These are phyloP conservation scores for Ammodytes dubius DNA, from an alignment of 2,113 vertebrate genomes.

Conservation along the genomic window DNA sequence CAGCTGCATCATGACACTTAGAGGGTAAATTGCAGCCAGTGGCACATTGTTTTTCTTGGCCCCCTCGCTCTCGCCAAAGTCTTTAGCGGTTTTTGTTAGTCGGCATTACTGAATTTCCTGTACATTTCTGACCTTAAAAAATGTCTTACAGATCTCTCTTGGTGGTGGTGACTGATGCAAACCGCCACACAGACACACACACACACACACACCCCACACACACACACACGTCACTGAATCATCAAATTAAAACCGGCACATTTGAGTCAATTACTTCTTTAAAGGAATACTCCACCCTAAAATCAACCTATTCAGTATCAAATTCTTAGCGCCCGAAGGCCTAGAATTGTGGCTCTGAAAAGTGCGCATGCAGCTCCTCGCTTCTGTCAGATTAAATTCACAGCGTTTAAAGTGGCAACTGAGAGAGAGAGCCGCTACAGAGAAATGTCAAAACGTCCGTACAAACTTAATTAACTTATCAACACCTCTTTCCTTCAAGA, in stretches of 20 bases:
- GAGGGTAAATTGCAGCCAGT: constrained; percentile 26
- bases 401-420: background rate
- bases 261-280: constrained; percentile 4
- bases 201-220: no score
- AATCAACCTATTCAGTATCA: background rate
- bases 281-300: constrained; percentile 5
- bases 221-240: background rate
- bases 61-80: constrained; percentile 13
- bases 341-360: background rate
- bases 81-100: constrained; percentile 59
- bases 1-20: constrained; percentile 69
- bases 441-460: background rate
- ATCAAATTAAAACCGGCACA: background rate
- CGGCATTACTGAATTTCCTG: constrained; percentile 50
- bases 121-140: constrained; percentile 55
- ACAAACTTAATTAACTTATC: background rate
- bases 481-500: background rate
- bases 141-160: constrained; percentile 26
- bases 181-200: background rate
- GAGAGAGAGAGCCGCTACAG: background rate
- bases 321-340: background rate
- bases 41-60: constrained; percentile 61
- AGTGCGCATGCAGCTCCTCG: background rate
- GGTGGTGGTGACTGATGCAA: constrained; percentile 5
- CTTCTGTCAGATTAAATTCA: background rate